phyloP scores from a whole-genome alignment of 2,113 vertebrate species.

The Copsychus sechellarum region DNA sequence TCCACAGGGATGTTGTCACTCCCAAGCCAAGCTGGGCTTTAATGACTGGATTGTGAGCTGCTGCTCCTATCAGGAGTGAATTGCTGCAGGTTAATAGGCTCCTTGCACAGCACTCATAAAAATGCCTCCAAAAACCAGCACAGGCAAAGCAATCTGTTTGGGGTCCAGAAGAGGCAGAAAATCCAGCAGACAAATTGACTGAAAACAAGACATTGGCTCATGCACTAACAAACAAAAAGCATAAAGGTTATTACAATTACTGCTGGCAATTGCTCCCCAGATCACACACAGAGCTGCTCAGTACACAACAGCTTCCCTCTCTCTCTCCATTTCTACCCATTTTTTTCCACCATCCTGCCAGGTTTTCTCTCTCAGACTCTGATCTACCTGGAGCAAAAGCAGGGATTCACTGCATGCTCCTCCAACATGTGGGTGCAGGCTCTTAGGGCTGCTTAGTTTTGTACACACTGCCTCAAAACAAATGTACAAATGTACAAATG shows the following conservation, averaged over 20 bases:
- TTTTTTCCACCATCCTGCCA: not conserved
- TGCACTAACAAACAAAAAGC: not conserved
- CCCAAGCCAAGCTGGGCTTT: not conserved
- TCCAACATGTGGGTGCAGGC: not conserved
- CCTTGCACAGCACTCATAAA: not conserved
- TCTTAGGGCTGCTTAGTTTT: not conserved
- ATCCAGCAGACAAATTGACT: not conserved
- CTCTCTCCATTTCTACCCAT: not conserved
- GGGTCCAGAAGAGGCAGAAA: not conserved
- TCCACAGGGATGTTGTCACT: not conserved
- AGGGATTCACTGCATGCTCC: not conserved
- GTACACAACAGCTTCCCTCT: not conserved
- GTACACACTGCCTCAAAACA: not conserved
- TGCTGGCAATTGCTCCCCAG: not conserved
- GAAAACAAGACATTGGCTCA: not conserved
- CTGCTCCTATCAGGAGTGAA: not conserved
- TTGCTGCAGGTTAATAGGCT: not conserved
- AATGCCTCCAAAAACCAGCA: not conserved
- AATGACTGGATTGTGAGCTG: not conserved
- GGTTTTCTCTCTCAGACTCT: not conserved
- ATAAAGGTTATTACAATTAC: not conserved
- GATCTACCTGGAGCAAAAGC: not conserved
- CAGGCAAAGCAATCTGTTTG: not conserved
- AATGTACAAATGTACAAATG: not conserved
- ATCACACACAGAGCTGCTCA: not conserved